Conservation (phyloP, 2,888 invertebrate species). For the Timema podura region DNA sequence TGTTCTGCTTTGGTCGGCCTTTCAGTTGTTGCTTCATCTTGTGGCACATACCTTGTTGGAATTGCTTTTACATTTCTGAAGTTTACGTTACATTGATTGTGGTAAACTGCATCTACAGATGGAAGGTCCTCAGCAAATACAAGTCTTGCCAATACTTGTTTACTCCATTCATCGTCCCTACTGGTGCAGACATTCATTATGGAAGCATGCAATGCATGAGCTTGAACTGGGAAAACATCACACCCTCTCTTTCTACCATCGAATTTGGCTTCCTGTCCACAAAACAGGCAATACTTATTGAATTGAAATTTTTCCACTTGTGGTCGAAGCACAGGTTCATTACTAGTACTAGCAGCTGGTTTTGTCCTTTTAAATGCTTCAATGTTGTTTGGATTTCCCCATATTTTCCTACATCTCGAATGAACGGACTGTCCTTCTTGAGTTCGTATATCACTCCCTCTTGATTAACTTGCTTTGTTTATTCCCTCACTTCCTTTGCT, state of each 20-base stretch:
- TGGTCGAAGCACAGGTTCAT: background rate
- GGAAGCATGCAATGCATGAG: background rate
- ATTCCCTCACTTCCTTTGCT: background rate
- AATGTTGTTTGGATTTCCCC: too few species aligned
- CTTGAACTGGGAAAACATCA: background rate
- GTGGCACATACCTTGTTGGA: background rate
- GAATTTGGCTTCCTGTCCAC: background rate
- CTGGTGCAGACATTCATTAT: background rate
- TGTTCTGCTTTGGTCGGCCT: background rate
- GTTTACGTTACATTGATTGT: too few species aligned
- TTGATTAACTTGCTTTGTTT: too few species aligned
- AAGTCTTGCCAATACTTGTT: background rate
- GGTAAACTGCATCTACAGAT: background rate
- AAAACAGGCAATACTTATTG: background rate
- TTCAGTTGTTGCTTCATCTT: background rate
- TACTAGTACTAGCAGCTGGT: background rate
- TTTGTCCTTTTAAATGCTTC: too few species aligned
- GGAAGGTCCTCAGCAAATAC: conserved; percentile 1
- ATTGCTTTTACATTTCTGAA: too few species aligned
- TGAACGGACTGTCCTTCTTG: too few species aligned
- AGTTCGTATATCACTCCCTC: too few species aligned
- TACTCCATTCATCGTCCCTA: background rate
- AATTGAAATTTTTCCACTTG: background rate
- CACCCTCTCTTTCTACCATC: background rate
- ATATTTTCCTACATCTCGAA: too few species aligned